Conservation (phyloP, 1,140 invertebrate species). For the Sitophilus oryzae region DNA sequence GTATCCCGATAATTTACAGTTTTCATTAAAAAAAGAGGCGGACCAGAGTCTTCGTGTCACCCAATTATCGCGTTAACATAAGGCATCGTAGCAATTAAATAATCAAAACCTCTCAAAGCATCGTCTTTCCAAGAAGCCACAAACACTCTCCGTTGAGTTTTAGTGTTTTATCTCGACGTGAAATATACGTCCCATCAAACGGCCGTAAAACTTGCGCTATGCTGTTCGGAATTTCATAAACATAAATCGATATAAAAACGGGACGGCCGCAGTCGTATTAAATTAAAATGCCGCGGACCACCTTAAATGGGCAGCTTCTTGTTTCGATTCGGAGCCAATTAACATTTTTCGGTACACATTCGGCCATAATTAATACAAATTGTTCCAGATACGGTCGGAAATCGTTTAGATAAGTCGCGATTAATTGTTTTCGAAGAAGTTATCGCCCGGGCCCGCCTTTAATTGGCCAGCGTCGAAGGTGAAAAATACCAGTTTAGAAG, state of each 20-base stretch:
- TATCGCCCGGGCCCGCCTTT: conserved; percentile 1
- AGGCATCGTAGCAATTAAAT: too few species aligned
- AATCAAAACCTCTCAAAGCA: too few species aligned
- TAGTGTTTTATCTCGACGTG: too few species aligned
- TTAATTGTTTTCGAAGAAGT: conserved; percentile 15
- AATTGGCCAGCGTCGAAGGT: conserved; percentile 3
- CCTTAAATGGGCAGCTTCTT: conserved; percentile 15
- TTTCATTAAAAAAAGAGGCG: too few species aligned
- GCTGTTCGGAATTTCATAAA: not conserved
- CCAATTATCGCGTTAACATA: too few species aligned
- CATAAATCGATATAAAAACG: not conserved
- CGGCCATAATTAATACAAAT: conserved; percentile 29
- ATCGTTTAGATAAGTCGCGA: conserved; percentile 23
- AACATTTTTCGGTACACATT: conserved; percentile 29
- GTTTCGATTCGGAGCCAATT: conserved; percentile 23
- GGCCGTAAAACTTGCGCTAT: not conserved
- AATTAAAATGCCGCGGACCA: not conserved
- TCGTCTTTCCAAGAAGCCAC: too few species aligned
- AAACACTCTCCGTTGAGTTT: too few species aligned
- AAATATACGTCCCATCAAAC: not conserved
- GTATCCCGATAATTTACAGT: too few species aligned
- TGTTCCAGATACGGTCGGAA: conserved; percentile 24
- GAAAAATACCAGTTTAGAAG: not conserved
- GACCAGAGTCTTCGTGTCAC: too few species aligned
- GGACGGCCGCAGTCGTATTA: not conserved